Percentiles rank a stretch among this genome's conserved stretches.
Evolutionary conservation across 2,797 vertebrate species (phyloP).

Genomic region (Macropus fuliginosus): DNA sequence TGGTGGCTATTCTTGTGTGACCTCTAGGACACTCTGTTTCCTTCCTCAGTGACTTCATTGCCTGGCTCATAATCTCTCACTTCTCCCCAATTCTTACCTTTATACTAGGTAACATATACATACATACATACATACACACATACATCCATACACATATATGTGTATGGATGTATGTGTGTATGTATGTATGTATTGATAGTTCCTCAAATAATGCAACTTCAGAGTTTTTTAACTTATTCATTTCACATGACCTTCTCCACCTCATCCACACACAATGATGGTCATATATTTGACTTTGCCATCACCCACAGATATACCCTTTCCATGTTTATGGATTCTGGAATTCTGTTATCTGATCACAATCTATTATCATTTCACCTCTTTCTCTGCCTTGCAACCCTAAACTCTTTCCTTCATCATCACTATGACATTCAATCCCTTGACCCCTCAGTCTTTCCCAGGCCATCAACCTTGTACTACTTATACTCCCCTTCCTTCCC

Average conservation of each 20-base stretch:
- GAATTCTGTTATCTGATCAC: not conserved
- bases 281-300: not conserved
- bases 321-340: not conserved
- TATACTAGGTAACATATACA: no score
- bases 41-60: no score
- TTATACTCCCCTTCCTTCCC: not conserved
- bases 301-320: not conserved
- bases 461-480: not conserved
- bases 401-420: not conserved
- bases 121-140: no score
- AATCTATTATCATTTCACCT: not conserved
- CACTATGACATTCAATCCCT: not conserved
- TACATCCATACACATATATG: no score
- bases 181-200: not conserved
- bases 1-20: no score
- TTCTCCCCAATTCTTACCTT: no score
- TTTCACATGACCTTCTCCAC: not conserved
- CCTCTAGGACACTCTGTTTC: no score
- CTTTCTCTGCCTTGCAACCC: not conserved
- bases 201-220: not conserved
- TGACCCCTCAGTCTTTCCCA: not conserved
- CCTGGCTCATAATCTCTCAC: no score
- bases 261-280: not conserved
- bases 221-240: not conserved
- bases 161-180: no score